These are phyloP conservation scores for Ptychadena robeensis DNA, from an alignment of 2,797 vertebrate species.

Conservation along the genomic window DNA sequence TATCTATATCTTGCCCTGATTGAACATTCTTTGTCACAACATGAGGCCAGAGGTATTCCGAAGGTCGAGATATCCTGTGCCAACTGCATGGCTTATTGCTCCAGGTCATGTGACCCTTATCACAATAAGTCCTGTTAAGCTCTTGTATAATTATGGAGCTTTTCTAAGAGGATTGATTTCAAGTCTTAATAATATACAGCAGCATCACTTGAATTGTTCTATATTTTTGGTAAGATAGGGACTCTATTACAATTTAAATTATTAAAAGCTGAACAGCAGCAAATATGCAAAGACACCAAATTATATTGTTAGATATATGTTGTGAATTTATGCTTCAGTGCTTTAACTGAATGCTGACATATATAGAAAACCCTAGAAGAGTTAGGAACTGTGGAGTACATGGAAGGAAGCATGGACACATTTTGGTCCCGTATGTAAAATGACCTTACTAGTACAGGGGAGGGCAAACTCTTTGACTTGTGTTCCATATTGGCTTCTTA, in stretches of 20 bases:
- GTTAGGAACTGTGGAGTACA: no score
- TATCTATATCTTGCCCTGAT: no score
- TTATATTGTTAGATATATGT: not conserved
- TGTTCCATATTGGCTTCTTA: no score
- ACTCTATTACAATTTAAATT: not conserved
- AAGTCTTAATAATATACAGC: not conserved
- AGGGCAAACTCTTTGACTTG: no score
- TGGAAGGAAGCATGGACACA: no score
- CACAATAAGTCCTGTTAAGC: not conserved
- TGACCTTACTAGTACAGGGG: no score
- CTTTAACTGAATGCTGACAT: no score
- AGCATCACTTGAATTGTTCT: not conserved
- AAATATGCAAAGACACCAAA: not conserved
- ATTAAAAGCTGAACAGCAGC: not conserved
- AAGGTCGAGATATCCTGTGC: not conserved
- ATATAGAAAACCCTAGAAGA: no score
- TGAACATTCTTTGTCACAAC: not conserved
- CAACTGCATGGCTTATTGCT: not conserved
- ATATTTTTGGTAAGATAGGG: not conserved
- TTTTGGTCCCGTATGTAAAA: no score
- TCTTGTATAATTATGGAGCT: not conserved
- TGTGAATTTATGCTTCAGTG: not conserved
- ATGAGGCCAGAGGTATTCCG: not conserved
- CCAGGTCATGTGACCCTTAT: not conserved
- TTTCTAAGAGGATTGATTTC: not conserved